phyloP scores from a whole-genome alignment of 2,113 vertebrate genomes.

The Syngnathoides biaculeatus region DNA sequence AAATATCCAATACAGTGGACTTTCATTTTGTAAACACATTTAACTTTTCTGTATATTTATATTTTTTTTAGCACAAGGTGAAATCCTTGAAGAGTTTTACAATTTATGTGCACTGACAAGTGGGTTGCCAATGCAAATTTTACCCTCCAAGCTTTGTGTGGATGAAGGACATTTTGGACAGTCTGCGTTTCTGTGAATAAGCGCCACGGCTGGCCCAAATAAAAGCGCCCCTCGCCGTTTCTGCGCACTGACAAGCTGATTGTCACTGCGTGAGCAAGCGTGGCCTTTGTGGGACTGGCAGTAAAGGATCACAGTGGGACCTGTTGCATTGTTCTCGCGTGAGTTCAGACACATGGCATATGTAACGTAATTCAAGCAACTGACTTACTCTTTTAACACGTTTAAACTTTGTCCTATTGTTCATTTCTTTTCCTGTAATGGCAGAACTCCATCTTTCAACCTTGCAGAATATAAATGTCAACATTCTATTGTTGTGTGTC shows the following conservation, averaged over 20 bases:
- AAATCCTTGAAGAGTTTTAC: no score
- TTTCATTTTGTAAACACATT: no score
- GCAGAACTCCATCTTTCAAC: no score
- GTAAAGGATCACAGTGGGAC: no score
- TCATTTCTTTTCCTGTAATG: constrained; percentile 12
- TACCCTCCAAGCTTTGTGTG: no score
- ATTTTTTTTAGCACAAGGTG: no score
- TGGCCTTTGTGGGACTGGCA: background rate
- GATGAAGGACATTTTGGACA: background rate
- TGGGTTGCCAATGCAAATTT: no score
- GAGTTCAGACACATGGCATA: background rate
- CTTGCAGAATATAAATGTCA: constrained; percentile 31
- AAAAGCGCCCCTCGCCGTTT: background rate
- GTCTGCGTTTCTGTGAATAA: constrained; percentile 7
- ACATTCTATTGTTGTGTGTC: constrained; percentile 8
- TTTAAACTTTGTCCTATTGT: background rate
- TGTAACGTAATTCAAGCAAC: background rate
- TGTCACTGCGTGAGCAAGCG: background rate
- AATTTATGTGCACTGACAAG: no score
- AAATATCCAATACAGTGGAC: no score
- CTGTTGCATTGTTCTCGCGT: no score
- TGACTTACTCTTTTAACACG: background rate
- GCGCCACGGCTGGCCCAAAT: background rate
- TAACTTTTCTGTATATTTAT: no score
- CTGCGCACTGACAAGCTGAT: background rate